Evolutionary conservation across 2,797 vertebrate species (phyloP).

Genomic region (Tachyglossus aculeatus): DNA sequence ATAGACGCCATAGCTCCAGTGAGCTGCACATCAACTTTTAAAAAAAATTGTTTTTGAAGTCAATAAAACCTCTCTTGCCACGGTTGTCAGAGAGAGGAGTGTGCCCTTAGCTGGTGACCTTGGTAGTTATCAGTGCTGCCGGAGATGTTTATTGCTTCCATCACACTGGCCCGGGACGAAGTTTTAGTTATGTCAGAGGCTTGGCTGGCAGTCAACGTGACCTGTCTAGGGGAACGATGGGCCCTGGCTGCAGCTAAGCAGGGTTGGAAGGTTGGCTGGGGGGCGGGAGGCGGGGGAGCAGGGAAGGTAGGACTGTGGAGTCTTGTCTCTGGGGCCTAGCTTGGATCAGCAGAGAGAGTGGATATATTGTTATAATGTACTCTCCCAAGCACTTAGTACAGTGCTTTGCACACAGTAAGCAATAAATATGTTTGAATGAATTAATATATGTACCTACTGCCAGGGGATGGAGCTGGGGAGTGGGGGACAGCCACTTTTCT

Average conservation of each 20-base stretch:
- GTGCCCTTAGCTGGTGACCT: constrained; percentile 31
- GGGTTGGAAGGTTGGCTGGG: neutral
- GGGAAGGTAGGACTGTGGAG: fast-evolving
- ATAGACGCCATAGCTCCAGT: fast-evolving
- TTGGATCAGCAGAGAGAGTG: too few species aligned
- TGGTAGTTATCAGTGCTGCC: neutral
- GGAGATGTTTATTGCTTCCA: constrained; percentile 35
- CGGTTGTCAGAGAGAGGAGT: neutral
- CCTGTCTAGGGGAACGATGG: neutral
- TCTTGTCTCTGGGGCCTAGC: too few species aligned
- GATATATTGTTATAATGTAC: too few species aligned
- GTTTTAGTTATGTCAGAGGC: neutral
- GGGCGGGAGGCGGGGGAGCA: too few species aligned
- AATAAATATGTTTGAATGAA: too few species aligned
- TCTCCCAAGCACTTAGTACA: too few species aligned
- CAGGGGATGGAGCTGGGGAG: too few species aligned
- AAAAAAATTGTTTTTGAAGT: neutral
- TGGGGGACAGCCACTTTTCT: too few species aligned
- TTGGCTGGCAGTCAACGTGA: neutral
- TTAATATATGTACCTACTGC: too few species aligned
- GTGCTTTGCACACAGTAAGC: too few species aligned
- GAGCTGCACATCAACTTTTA: neutral
- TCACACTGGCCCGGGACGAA: neutral
- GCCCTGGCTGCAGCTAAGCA: fast-evolving
- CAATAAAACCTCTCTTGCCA: neutral